phyloP scores from a whole-genome alignment of 64 coral and sea anemone species.

The Pachyseris speciosa region DNA sequence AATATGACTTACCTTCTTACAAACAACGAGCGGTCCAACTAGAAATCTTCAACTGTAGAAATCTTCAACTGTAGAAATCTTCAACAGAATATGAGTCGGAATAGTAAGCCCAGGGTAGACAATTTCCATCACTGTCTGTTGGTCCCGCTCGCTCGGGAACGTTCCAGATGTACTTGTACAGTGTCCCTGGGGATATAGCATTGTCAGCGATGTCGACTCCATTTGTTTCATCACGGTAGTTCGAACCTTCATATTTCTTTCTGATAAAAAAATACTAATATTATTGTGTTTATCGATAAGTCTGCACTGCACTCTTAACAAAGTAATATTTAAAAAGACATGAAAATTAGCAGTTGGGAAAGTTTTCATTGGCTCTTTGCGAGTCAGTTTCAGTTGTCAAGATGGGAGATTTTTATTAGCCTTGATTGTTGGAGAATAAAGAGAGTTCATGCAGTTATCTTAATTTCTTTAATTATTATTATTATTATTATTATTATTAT shows the following conservation, averaged over 20 bases:
- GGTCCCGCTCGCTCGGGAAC: constrained; percentile 84
- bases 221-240: constrained; percentile 59
- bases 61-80: constrained; percentile 79
- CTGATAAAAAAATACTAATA: too few relatives aligned
- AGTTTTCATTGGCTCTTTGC: too few relatives aligned
- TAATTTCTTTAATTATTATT: too few relatives aligned
- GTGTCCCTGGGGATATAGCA: constrained; percentile 38
- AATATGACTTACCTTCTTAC: constrained; percentile 87
- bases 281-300: too few relatives aligned
- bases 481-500: too few relatives aligned
- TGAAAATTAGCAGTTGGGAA: too few relatives aligned
- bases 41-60: constrained; percentile 75
- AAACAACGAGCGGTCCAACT: constrained; percentile 73
- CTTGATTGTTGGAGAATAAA: too few relatives aligned
- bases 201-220: constrained; percentile 5
- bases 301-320: too few relatives aligned
- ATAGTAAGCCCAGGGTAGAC: constrained; percentile 80
- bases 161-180: constrained; percentile 71
- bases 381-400: too few relatives aligned
- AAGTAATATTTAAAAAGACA: too few relatives aligned
- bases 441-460: too few relatives aligned
- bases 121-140: constrained; percentile 38
- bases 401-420: too few relatives aligned
- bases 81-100: constrained; percentile 78
- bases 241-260: constrained; percentile 72